Evolutionary conservation across 1,140 invertebrate genomes (phyloP).

Genomic region (Acromyrmex charruanus): DNA sequence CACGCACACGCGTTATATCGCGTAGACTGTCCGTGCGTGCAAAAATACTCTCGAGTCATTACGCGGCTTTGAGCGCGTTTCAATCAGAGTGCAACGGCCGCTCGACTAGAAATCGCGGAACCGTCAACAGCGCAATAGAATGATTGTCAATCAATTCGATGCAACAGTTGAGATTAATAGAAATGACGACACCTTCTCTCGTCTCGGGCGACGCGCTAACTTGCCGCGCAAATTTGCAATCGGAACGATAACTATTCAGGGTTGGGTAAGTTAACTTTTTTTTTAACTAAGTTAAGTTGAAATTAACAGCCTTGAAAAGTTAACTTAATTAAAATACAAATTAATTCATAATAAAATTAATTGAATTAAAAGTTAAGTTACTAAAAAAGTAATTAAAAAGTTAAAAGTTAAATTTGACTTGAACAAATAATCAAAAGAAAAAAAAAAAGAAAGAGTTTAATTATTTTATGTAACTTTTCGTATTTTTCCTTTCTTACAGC

Average conservation of each 20-base stretch:
- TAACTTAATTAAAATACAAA: too few relatives aligned
- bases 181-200: conserved; percentile 20
- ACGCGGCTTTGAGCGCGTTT: conserved; percentile 20
- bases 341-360: too few relatives aligned
- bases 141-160: conserved; percentile 51
- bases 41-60: conserved; percentile 21
- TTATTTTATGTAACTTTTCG: too few relatives aligned
- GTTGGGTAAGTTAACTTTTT: too few relatives aligned
- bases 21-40: background rate
- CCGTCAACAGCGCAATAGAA: conserved; percentile 21
- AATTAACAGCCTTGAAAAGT: too few relatives aligned
- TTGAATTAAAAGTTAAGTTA: too few relatives aligned
- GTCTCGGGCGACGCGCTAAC: background rate
- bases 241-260: background rate
- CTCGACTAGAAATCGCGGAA: conserved; percentile 52
- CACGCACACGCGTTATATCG: background rate
- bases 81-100: conserved; percentile 56
- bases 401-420: too few relatives aligned
- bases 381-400: too few relatives aligned
- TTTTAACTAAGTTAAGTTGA: too few relatives aligned
- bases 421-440: too few relatives aligned
- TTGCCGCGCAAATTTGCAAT: background rate
- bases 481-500: too few relatives aligned
- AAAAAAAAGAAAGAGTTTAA: too few relatives aligned
- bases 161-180: conserved; percentile 30